These are phyloP conservation scores for Nomada goodeniana DNA, from an alignment of 2,888 invertebrate species.

Conservation along the genomic window DNA sequence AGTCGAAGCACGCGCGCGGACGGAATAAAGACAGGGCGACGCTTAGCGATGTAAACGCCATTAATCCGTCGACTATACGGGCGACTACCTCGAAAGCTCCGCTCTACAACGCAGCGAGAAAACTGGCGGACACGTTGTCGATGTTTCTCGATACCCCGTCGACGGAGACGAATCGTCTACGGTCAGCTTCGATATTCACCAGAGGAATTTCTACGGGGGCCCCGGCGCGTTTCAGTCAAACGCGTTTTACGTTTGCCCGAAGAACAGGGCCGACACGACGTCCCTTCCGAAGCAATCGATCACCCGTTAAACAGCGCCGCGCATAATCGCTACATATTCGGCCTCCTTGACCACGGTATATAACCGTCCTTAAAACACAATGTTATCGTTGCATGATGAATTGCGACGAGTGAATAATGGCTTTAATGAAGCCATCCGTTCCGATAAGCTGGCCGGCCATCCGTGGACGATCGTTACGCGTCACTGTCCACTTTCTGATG, in stretches of 20 bases:
- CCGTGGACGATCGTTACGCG: slow-evolving; percentile 2
- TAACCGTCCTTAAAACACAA: slow-evolving; percentile 35
- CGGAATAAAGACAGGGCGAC: background rate
- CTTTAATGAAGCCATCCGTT: slow-evolving; percentile 47
- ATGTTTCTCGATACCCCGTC: slow-evolving; percentile 45
- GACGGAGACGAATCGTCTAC: slow-evolving; percentile 58
- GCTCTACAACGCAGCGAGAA: slow-evolving; percentile 31
- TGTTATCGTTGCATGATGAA: slow-evolving; percentile 36
- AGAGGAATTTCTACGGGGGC: slow-evolving; percentile 43
- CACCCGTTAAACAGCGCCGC: background rate
- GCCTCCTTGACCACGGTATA: slow-evolving; percentile 19
- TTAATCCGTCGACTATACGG: slow-evolving; percentile 14
- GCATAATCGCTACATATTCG: background rate
- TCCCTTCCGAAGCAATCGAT: slow-evolving; percentile 42
- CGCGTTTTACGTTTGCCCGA: slow-evolving; percentile 29
- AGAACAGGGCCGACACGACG: slow-evolving; percentile 43
- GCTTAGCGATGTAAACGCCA: slow-evolving; percentile 16
- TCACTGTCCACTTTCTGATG: slow-evolving; percentile 31
- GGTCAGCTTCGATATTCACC: slow-evolving; percentile 40
- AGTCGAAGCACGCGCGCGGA: background rate
- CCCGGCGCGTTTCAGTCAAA: slow-evolving; percentile 34
- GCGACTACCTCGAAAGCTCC: slow-evolving; percentile 11
- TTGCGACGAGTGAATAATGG: slow-evolving; percentile 32
- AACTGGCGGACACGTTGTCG: slow-evolving; percentile 29
- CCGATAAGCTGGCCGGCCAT: slow-evolving; percentile 41